These are phyloP conservation scores for Podargus strigoides DNA, from an alignment of 2,797 vertebrate species.

Conservation along the genomic window DNA sequence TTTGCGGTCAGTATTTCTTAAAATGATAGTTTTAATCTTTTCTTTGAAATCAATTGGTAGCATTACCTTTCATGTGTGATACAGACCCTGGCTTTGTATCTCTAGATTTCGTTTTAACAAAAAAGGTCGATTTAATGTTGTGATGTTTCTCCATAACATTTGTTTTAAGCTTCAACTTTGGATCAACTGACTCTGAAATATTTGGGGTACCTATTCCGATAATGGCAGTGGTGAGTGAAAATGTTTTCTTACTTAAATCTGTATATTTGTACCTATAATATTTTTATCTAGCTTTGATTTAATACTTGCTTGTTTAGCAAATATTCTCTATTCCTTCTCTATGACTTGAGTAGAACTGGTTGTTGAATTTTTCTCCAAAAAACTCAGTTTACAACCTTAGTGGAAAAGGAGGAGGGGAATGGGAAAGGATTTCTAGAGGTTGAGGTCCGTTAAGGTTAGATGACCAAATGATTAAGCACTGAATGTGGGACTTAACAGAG, in stretches of 20 bases:
- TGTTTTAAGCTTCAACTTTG: constrained; percentile 84
- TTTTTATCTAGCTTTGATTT: not conserved
- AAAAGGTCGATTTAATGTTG: not conserved
- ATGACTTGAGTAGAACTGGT: not conserved
- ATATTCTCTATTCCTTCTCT: not conserved
- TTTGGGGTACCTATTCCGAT: constrained; percentile 89
- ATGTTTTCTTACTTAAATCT: not conserved
- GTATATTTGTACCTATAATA: not conserved
- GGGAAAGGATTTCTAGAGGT: not conserved
- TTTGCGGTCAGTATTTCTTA: not conserved
- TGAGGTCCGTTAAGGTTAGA: not conserved
- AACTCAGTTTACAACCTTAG: not conserved
- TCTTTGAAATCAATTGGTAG: not conserved
- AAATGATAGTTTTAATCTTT: not conserved
- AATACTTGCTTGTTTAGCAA: not conserved
- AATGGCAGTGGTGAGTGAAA: constrained; percentile 87
- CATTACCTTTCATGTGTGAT: not conserved
- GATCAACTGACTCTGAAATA: constrained; percentile 83
- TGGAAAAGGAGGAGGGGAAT: not conserved
- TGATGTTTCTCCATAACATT: constrained; percentile 15
- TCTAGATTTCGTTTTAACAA: not conserved
- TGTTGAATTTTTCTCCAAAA: not conserved
- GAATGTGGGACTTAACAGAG: not conserved
- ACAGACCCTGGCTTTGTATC: not conserved
- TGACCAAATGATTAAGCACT: not conserved